Conservation (phyloP, 2,797 vertebrate species). For the Alcedo quadribrachys region DNA sequence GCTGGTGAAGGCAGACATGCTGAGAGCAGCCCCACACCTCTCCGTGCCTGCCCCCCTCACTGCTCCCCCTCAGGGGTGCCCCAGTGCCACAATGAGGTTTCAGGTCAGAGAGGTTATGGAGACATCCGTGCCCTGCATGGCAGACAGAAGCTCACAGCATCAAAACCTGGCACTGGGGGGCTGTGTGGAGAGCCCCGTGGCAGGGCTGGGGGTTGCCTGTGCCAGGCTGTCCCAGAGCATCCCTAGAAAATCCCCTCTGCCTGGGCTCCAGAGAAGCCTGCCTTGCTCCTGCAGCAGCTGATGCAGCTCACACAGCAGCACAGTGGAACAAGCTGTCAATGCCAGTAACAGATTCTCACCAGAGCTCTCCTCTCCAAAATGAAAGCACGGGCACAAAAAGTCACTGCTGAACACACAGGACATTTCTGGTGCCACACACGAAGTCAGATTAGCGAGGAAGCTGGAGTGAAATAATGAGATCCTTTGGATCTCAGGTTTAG, state of each 20-base stretch:
- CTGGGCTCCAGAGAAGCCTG: background rate
- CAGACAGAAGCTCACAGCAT: background rate
- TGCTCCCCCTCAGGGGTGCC: background rate
- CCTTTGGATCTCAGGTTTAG: background rate
- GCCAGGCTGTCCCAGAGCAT: background rate
- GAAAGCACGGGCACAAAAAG: background rate
- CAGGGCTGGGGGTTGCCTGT: background rate
- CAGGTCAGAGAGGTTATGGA: slow-evolving; percentile 21
- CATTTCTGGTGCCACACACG: background rate
- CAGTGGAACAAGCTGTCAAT: background rate
- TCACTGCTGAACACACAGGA: background rate
- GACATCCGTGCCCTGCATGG: background rate
- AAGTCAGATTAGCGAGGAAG: background rate
- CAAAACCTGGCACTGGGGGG: background rate
- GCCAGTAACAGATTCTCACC: background rate
- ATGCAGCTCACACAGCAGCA: background rate
- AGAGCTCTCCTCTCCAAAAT: background rate
- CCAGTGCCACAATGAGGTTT: slow-evolving; percentile 1
- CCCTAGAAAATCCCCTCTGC: background rate
- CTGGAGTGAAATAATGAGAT: background rate
- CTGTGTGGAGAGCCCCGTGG: background rate
- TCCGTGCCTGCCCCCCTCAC: background rate
- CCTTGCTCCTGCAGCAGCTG: background rate
- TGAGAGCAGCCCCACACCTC: background rate
- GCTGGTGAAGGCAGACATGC: background rate